Base-by-base conservation (phyloP, 2,888 invertebrate genomes). In the Barypeithes pellucidus region DNA sequence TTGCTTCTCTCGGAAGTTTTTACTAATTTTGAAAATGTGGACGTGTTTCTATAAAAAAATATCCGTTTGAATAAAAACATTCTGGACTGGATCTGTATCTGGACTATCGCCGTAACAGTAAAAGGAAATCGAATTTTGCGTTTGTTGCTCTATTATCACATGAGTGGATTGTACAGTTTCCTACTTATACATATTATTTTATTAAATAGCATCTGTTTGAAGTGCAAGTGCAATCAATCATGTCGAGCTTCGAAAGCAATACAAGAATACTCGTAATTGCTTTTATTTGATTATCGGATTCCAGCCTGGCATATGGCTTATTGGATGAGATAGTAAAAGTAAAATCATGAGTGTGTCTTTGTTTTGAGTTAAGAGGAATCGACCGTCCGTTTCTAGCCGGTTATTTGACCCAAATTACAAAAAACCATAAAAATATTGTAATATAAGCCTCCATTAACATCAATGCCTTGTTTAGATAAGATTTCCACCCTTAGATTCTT, bases 71-170 rank as follows among this genome's bases (percentile, higher is more conserved):
- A n/a, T n/a, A n/a, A n/a, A n/a, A n/a, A n/a, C n/a, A n/a, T n/a
- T n/a, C n/a, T n/a, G n/a, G n/a, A n/a, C n/a, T n/a, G n/a, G n/a
- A 43, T 16, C 3, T 16, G 8, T 43, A n/a, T 16, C n/a, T 8
- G 43, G 43, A 43, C 43, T 43, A 43, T 16, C 16, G 8, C 14
- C 16, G 9, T 29, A 43, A 43, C 43, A 16, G 54, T 57, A 57
- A 57, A 57, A 57, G 54, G 54, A 57, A 57, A 57, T 57, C 33
- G 54, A 57, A 33, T 57, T 57, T 33, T 33, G 33, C 33, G 18
- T 57, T 57, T 57, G n/a, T 57, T 57, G 4, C 5, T 8, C 36
- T 57, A 16, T 57, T 57, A 33, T 33, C 18, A 3, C 14, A 14
- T 22, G 29, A 14, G 12, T 29, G 22, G 12, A 22, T 29, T 33